Base-by-base conservation (phyloP, 1,140 invertebrate species). In the Papilio polytes region DNA sequence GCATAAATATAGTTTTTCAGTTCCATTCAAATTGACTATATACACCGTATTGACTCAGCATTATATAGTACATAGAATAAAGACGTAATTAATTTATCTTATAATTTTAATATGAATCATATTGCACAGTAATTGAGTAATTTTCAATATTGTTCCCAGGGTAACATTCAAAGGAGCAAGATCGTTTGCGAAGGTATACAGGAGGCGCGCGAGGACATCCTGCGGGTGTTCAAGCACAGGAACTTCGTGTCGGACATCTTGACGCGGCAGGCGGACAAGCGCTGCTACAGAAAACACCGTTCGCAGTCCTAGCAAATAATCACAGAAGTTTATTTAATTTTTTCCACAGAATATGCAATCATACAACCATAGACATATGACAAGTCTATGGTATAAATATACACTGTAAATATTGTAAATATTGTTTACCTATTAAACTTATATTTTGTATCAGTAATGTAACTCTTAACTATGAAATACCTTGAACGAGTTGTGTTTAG, bases 141-240 rank as follows among this genome's bases (percentile, higher is more conserved):
- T 26, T 51, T 74, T 13, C 18, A 53, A 22, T 48, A 70, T 81
- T 82, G 77, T 86, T 84, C 80, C 36, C 93, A 98, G 97, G 98
- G 98, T 53, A 99, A 99, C 94, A 97, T 99, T 89, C 99, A 99
- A 95, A 96, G 99, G 72, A 98, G 98, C 91, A 98, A 97, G 96
- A 97, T 99, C 66, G 98, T 99, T 51, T 97, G 97, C 78, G 98
- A 99, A 93, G 98, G 98, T 82, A 97, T 99, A 91, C 96, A 96
- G 85, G 99, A 99, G 93, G 97, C 98, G 0, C 97, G 97, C 85
- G 96, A 96, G 59, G 97, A 98, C 90, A 97, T 99, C 70, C 96
- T 98, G 87, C 97, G 98, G 89, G 97, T 99, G 80, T 98, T 99
- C 89, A 98, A 99, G 85, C 98, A 99, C 91, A 98, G 98, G 92